Conservation (phyloP, 2,113 vertebrate species). For the Brevimyrus niger region DNA sequence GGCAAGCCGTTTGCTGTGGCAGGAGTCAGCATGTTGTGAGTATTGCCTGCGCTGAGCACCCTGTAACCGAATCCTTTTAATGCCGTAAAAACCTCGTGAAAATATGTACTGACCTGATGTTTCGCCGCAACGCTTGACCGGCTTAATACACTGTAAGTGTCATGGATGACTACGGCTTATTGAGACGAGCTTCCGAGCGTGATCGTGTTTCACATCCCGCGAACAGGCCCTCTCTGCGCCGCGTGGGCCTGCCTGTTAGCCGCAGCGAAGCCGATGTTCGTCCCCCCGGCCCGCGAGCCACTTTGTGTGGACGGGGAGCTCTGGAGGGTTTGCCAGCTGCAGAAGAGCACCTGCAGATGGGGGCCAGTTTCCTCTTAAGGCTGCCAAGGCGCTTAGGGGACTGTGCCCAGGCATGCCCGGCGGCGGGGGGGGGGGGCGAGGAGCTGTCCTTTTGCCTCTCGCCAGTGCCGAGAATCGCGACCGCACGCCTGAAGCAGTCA, state of each 20-base stretch:
- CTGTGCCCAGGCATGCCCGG: not conserved
- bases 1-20: not conserved
- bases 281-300: not conserved
- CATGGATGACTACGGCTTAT: slow-evolving; percentile 27
- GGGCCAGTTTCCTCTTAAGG: not conserved
- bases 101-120: slow-evolving; percentile 14
- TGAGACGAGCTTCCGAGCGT: slow-evolving; percentile 35
- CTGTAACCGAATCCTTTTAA: not conserved
- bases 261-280: slow-evolving; percentile 26
- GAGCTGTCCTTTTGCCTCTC: not conserved
- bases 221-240: not conserved
- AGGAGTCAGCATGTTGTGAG: not conserved
- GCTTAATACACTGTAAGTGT: slow-evolving; percentile 42
- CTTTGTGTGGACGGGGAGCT: not conserved
- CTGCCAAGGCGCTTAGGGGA: not conserved
- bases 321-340: not conserved
- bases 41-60: not conserved
- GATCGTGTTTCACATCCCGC: slow-evolving; percentile 41
- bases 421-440: not conserved
- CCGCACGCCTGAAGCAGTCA: not conserved
- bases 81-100: not conserved
- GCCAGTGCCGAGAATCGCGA: not conserved
- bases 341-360: not conserved
- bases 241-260: slow-evolving; percentile 31
- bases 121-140: slow-evolving; percentile 42